phyloP scores from a whole-genome alignment of 2,113 vertebrate species.

The Leptodactylus fuscus region DNA sequence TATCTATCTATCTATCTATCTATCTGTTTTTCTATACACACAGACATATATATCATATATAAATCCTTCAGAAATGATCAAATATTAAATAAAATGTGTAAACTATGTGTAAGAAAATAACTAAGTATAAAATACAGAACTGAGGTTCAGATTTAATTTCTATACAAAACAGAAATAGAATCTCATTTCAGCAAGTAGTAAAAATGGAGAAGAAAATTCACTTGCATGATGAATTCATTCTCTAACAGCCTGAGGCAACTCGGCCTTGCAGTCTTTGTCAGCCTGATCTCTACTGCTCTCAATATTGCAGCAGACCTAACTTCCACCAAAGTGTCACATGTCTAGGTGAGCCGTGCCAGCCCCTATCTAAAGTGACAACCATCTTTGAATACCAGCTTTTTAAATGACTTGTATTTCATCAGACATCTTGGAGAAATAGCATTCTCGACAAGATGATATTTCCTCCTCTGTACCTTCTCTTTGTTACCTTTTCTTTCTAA shows the following conservation, averaged over 20 bases:
- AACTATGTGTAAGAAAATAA: not conserved
- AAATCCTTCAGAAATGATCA: not conserved
- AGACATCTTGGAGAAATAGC: constrained; percentile 73
- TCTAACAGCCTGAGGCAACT: constrained; percentile 74
- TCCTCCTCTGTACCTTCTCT: constrained; percentile 65
- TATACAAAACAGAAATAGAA: constrained; percentile 47
- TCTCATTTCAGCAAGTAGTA: constrained; percentile 33
- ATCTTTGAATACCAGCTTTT: constrained; percentile 87
- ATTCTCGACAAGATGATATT: constrained; percentile 72
- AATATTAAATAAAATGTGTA: not conserved
- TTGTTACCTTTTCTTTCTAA: constrained; percentile 40
- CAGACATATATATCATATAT: not conserved
- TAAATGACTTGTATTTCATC: constrained; percentile 83
- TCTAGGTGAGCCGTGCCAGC: constrained; percentile 85
- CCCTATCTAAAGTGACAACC: constrained; percentile 92
- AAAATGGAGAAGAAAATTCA: constrained; percentile 70
- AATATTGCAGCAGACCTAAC: constrained; percentile 78
- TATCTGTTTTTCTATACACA: not conserved
- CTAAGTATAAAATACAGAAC: not conserved
- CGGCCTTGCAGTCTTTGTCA: constrained; percentile 72
- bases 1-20: not conserved
- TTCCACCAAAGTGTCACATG: constrained; percentile 91
- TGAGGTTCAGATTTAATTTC: constrained; percentile 8
- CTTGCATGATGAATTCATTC: constrained; percentile 71
- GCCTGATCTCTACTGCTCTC: constrained; percentile 72